Evolutionary conservation across 2,888 invertebrate genomes (phyloP), one percentile per base, ranked within the genome.

Genomic region (Hirudinaria manillensis): DNA sequence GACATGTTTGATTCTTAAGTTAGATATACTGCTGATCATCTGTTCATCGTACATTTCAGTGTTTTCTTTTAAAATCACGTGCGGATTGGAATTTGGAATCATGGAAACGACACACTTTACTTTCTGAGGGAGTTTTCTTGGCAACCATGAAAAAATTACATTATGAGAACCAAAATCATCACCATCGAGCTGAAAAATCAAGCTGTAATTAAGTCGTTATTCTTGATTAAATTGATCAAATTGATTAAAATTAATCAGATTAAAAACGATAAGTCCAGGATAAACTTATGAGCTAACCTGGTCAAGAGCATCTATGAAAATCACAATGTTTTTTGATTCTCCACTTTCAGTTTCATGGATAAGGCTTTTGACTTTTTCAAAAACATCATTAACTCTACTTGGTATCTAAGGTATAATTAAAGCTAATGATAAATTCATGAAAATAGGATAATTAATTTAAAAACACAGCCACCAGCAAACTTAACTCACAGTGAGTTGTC

Each of bases 231-330:
- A 10, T 24, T 71, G n/a, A 32, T 72, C 10, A 13, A 27, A n/a
- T 27, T 34, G 73, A 16, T 19, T 34, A n/a, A 74, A 29, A 75
- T 38, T 53, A 16, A 51, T 38, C 55, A 36, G 16, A 13, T 27
- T 1, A 10, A 51, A 16, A 13, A 16, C 53, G n/a, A 61, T 61
- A 61, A 61, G 24, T 61, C 2, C 61, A 1, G 32, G 32, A 66
- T 16, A 24, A 36, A 38, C 10, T 45, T 21, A 75, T 21, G 21
- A 24, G 36, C 36, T 71, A 77, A 83, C 84, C 82, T 84, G 84
- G 78, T 84, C 83, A 21, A 84, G 78, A 45, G 83, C 84, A 80
- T 84, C 84, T 6, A 84, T 80, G 76, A 84, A 80, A 67, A 84
- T 80, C 32, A 84, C 81, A 29, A 82, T 77, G 27, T 56, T 56